phyloP scores from a whole-genome alignment of 2,113 vertebrate species.

The Varanus komodoensis region DNA sequence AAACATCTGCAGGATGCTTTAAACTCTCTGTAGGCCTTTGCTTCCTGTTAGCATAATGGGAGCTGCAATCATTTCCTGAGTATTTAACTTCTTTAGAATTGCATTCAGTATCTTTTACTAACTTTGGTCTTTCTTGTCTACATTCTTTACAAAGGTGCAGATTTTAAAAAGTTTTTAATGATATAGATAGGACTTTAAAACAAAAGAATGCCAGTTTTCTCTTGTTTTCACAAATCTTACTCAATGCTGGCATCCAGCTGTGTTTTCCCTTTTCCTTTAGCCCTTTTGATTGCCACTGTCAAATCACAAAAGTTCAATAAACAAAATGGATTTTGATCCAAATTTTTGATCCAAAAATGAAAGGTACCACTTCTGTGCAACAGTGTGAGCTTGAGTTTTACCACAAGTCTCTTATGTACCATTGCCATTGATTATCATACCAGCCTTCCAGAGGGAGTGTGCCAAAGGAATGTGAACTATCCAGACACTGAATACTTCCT shows the following conservation, averaged over 20 bases:
- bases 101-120: not conserved
- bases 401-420: constrained; percentile 36
- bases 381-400: constrained; percentile 30
- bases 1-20: not conserved
- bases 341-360: constrained; percentile 32
- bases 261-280: not conserved
- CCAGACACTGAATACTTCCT: not conserved
- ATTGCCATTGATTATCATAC: constrained; percentile 11
- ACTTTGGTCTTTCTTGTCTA: not conserved
- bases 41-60: not conserved
- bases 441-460: not conserved
- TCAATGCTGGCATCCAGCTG: accelerated
- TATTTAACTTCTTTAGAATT: not conserved
- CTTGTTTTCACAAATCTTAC: not conserved
- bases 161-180: not conserved
- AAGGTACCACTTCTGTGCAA: accelerated
- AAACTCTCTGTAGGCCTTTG: not conserved
- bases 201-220: not conserved
- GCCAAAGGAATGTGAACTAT: constrained; percentile 37
- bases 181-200: not conserved
- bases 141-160: not conserved
- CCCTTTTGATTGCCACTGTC: not conserved
- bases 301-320: not conserved
- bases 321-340: constrained; percentile 4
- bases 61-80: not conserved